These are phyloP conservation scores for Aegotheles bennettii DNA, from an alignment of 2,113 vertebrate genomes.

Conservation along the genomic window DNA sequence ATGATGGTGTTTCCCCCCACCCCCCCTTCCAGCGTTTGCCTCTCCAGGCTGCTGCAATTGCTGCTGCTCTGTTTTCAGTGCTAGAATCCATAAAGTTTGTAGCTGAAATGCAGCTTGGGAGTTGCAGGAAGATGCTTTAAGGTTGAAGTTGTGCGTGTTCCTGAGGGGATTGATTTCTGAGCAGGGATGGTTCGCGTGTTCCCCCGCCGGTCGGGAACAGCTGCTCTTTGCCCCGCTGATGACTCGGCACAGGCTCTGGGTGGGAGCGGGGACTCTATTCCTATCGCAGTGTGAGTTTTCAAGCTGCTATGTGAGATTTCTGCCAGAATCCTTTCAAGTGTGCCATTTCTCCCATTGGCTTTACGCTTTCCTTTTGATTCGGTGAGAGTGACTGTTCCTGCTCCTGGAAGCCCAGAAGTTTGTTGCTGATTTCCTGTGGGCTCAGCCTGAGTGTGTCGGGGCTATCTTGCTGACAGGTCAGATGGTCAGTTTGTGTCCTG, in stretches of 20 bases:
- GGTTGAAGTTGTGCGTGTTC: background rate
- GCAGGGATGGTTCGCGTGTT: background rate
- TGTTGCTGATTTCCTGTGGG: constrained; percentile 29
- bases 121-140: background rate
- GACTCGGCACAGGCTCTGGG: constrained; percentile 9
- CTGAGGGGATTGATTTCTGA: constrained; percentile 8
- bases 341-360: constrained; percentile 17
- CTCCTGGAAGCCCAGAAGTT: background rate
- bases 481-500: constrained; percentile 25
- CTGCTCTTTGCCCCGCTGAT: constrained; percentile 40
- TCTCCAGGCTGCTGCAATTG: background rate
- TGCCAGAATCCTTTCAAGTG: constrained; percentile 46
- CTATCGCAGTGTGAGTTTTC: constrained; percentile 49
- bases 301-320: constrained; percentile 55
- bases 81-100: background rate
- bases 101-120: background rate
- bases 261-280: constrained; percentile 16
- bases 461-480: background rate
- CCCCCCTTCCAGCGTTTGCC: background rate
- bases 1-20: background rate
- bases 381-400: background rate
- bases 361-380: background rate
- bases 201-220: constrained; percentile 24
- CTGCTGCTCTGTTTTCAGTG: background rate
- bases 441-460: constrained; percentile 52